Base-by-base conservation (phyloP, 2,888 invertebrate species). In the Elmis aenea region DNA sequence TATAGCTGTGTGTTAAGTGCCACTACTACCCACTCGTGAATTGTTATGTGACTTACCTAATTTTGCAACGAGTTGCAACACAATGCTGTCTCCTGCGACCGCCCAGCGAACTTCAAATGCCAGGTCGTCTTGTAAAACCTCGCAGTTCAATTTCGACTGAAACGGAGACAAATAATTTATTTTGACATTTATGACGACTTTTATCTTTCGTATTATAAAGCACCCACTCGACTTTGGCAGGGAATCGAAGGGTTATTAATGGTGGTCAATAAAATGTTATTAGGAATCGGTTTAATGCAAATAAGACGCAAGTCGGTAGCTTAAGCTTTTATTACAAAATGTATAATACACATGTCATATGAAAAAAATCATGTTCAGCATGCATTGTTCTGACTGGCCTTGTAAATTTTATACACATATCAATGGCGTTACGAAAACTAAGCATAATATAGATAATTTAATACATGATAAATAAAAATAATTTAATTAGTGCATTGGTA, bases 21-120 rank as follows among this genome's bases (percentile, higher is more conserved):
- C n/a, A n/a, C n/a, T n/a, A n/a, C 18, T 6, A 18, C 18, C 18
- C 8, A 18, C 18, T 10, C 12, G n/a, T 12, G 29, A 31, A 23
- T 36, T 32, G 26, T 34, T 29, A 14, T 15, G 24, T 9, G 39
- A 75, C 83, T 83, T 70, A 92, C 92, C 89, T 45, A 93, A 76
- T 73, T 87, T 89, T 29, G 86, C 85, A 50, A 93, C 92, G 42
- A 93, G 78, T 70, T 93, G 93, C 59, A 92, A 73, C 46, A 93
- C 92, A 60, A 93, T 83, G 69, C 89, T 90, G 74, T 92, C 91
- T 25, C 92, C 92, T 42, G 92, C 92, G 38, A 93, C 83, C 20
- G 92, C 92, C 93, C 93, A 93, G 54, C 93, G 78, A 49, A 91
- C 88, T 70, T 93, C 93, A 65, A 88, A 88, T 16, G 90, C 91